phyloP scores from a whole-genome alignment of 1,140 invertebrate genomes.

The Rhynchophorus ferrugineus region DNA sequence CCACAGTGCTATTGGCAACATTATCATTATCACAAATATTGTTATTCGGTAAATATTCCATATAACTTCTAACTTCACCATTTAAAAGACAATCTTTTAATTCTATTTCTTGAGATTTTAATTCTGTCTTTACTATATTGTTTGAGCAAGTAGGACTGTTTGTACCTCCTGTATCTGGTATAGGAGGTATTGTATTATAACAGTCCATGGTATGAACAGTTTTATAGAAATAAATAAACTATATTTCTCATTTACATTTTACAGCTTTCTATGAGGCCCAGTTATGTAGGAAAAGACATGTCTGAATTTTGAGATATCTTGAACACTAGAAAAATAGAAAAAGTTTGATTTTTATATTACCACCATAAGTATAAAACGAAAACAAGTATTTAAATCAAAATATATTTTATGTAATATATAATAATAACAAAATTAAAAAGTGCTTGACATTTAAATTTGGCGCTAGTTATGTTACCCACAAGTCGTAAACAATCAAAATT shows the following conservation, averaged over 20 bases:
- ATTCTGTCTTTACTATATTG: slow-evolving; percentile 19
- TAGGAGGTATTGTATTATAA: slow-evolving; percentile 11
- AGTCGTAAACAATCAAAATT: slow-evolving; percentile 38
- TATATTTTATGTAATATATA: too few relatives aligned
- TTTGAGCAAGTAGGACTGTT: slow-evolving; percentile 13
- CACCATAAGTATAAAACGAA: too few relatives aligned
- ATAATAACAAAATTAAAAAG: neutral
- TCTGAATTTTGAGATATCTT: too few relatives aligned
- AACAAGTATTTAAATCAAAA: too few relatives aligned
- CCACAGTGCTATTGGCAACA: slow-evolving; percentile 4
- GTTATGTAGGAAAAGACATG: too few relatives aligned
- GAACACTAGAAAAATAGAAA: too few relatives aligned
- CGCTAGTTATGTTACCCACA: slow-evolving; percentile 28
- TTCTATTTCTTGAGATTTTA: slow-evolving; percentile 15
- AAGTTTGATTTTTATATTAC: too few relatives aligned
- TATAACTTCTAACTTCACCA: slow-evolving; percentile 15
- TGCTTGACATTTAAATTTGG: slow-evolving; percentile 31
- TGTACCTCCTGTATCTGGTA: slow-evolving; percentile 16
- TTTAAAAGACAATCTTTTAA: slow-evolving; percentile 22
- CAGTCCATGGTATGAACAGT: too few relatives aligned
- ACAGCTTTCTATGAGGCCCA: too few relatives aligned
- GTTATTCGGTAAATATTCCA: slow-evolving; percentile 27
- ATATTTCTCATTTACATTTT: too few relatives aligned
- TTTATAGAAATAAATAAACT: too few relatives aligned
- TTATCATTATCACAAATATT: slow-evolving; percentile 25